phyloP scores from a whole-genome alignment of 1,140 invertebrate species.

The Tetraneura akinire region DNA sequence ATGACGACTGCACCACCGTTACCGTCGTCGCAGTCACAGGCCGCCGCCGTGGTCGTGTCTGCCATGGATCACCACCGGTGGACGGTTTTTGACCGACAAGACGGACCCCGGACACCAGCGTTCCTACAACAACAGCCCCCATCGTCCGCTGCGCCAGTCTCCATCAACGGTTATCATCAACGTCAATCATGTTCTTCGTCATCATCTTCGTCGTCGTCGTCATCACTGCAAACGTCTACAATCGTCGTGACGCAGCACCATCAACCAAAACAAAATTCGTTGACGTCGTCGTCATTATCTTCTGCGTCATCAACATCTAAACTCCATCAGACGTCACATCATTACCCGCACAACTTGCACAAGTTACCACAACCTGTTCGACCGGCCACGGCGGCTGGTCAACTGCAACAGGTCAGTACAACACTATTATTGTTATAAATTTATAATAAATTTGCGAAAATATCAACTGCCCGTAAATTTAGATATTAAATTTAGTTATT shows the following conservation, averaged over 20 bases:
- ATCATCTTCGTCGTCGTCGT: background rate
- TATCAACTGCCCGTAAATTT: too few relatives aligned
- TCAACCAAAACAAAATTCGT: background rate
- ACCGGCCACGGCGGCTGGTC: conserved; percentile 22
- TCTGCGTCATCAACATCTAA: background rate
- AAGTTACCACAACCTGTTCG: conserved; percentile 2
- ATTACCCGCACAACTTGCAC: conserved; percentile 30
- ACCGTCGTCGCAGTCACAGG: background rate
- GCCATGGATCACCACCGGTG: conserved; percentile 30
- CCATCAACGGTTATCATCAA: background rate
- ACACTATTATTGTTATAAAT: too few relatives aligned
- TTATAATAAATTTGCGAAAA: too few relatives aligned
- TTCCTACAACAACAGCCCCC: background rate
- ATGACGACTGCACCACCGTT: background rate
- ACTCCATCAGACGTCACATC: background rate
- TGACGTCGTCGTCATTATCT: too few relatives aligned
- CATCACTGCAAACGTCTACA: background rate
- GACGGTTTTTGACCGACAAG: background rate
- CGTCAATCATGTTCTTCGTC: conserved; percentile 2
- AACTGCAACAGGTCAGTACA: conserved; percentile 34
- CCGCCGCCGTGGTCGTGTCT: background rate
- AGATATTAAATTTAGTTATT: too few relatives aligned
- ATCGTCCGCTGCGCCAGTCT: background rate
- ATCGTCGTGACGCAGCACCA: background rate
- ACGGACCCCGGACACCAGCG: conserved; percentile 8